Evolutionary conservation across 2,888 invertebrate genomes (phyloP), one percentile per base, ranked within the genome.

Genomic region (Allolobophora icterica): DNA sequence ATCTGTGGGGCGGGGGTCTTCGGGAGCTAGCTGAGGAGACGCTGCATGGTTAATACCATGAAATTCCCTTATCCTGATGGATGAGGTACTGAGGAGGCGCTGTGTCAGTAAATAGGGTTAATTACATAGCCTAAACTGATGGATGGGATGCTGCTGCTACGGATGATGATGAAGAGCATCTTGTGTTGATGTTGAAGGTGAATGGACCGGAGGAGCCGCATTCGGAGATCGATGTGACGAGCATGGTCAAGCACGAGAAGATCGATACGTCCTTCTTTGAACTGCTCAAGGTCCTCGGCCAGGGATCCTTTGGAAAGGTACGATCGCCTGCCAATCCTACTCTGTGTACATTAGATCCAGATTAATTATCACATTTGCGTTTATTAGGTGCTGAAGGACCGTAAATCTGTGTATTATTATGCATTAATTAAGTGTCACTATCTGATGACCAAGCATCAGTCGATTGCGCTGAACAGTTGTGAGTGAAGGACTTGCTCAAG

Each of bases 301-400:
- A 98, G 96, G 98, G 98, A 91, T 99, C 99, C 83, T 99, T 99
- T 96, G 99, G 99, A 93, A 99, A 99, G 96, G 99, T 99, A 93
- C 92, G 93, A 91, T n/a, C 5, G 30, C 71, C 71, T 4, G n/a
- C 52, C 71, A 71, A 30, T 71, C 71, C 71, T n/a, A n/a, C 8
- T n/a, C 30, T 6, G 17, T 45, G 30, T 30, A 24, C 24, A 30
- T 4, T 30, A 71, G 71, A 52, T 24, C 3, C 4, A 30, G 30
- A 13, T 15, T 24, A 21, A 52, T 21, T 52, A 24, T 38, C 38
- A 38, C 38, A 38, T 38, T n/a, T 38, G 38, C 38, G 38, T 21
- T 71, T 52, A 5, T 33, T 30, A 38, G 52, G 30, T 21, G 84
- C 33, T 33, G n/a, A n/a, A 35, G n/a, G n/a, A n/a, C 24, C 8